Evolutionary conservation across 2,113 vertebrate genomes (phyloP).

Genomic region (Tinamus guttatus): DNA sequence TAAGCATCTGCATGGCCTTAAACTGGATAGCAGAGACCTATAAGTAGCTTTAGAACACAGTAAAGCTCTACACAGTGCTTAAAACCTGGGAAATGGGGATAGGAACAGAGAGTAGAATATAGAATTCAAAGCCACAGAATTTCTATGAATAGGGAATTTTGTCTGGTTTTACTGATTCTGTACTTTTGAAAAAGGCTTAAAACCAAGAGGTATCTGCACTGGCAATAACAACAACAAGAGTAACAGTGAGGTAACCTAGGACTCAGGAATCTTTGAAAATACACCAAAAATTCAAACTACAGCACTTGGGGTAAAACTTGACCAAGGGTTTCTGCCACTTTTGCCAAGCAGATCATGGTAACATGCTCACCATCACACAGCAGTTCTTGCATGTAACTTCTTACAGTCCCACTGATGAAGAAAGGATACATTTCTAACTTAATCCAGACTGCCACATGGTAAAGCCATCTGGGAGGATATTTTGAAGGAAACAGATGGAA

Average conservation of each 20-base stretch:
- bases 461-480: slow-evolving; percentile 81
- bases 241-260: background rate
- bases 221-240: background rate
- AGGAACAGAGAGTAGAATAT: background rate
- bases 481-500: slow-evolving; percentile 83
- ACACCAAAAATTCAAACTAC: background rate
- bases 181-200: slow-evolving; percentile 15
- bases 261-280: background rate
- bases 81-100: background rate
- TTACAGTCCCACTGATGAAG: slow-evolving; percentile 50
- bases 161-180: background rate
- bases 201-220: background rate
- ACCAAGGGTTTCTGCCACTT: background rate
- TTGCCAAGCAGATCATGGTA: background rate
- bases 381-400: slow-evolving; percentile 8
- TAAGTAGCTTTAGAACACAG: background rate
- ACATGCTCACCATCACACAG: background rate
- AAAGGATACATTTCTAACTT: slow-evolving; percentile 72
- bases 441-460: slow-evolving; percentile 77
- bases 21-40: background rate
- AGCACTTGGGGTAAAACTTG: background rate
- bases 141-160: background rate
- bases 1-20: background rate
- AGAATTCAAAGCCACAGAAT: background rate
- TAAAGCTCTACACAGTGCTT: background rate